Conservation (phyloP, 2,888 invertebrate genomes). For the Melieria picta region DNA sequence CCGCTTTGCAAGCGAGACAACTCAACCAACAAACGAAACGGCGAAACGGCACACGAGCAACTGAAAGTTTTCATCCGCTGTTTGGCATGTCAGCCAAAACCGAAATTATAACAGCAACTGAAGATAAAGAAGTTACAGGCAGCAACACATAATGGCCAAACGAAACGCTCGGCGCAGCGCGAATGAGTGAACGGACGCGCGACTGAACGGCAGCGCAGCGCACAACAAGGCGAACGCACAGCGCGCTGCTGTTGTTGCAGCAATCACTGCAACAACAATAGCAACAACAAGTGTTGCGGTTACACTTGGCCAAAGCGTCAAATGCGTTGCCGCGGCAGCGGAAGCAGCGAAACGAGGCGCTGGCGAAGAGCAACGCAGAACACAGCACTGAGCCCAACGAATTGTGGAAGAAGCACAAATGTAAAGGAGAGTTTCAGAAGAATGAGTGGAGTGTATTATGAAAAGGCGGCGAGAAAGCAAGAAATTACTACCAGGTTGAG, state of each 20-base stretch:
- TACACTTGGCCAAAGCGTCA: neutral
- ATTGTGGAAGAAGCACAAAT: neutral
- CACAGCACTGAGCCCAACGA: neutral
- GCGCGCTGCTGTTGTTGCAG: neutral
- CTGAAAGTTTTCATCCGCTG: slow-evolving; percentile 37
- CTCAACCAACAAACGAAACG: slow-evolving; percentile 13
- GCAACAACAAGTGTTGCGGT: neutral
- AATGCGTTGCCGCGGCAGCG: neutral
- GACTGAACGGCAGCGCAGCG: neutral
- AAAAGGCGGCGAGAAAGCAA: neutral
- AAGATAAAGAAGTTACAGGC: slow-evolving; percentile 45
- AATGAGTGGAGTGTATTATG: neutral
- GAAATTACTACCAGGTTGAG: neutral
- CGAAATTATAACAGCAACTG: slow-evolving; percentile 50
- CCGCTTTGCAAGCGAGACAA: too few relatives aligned
- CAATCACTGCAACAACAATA: neutral
- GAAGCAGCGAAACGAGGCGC: neutral
- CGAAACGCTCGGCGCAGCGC: neutral
- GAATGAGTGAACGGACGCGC: slow-evolving; percentile 2
- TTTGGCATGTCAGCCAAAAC: slow-evolving; percentile 46
- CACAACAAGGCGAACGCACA: slow-evolving; percentile 8
- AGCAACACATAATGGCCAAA: slow-evolving; percentile 42
- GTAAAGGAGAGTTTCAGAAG: neutral
- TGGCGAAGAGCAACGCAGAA: neutral
- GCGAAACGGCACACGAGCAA: slow-evolving; percentile 26